Percentiles rank a stretch among this genome's conserved stretches.
Conservation (phyloP, 2,113 vertebrate species). For the Phoenicopterus ruber region DNA sequence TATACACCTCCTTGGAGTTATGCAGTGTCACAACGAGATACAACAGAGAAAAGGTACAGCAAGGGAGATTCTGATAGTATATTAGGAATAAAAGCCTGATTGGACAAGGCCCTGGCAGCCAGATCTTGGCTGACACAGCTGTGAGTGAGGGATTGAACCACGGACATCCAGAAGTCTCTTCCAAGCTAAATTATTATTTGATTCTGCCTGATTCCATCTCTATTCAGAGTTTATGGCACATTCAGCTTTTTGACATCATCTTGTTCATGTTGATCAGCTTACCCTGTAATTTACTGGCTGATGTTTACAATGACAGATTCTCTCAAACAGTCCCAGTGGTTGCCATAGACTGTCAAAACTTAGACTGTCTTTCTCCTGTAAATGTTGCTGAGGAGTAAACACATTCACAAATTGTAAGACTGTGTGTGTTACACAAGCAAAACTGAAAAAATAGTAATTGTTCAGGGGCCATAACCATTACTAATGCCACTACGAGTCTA, state of each 20-base stretch:
- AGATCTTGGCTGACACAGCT: background rate
- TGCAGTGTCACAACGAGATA: rapidly evolving
- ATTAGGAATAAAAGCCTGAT: background rate
- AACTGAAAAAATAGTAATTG: background rate
- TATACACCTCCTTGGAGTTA: background rate
- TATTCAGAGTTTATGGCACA: background rate
- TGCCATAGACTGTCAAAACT: background rate
- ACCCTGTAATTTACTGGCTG: background rate
- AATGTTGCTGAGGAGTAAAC: background rate
- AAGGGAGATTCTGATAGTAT: background rate
- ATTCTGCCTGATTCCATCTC: background rate
- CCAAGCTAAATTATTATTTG: background rate
- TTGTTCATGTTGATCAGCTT: background rate
- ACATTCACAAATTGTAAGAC: background rate
- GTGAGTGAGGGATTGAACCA: background rate
- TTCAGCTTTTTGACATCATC: background rate
- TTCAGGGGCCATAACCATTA: background rate
- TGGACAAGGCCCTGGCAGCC: background rate
- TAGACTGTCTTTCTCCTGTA: background rate
- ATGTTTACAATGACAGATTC: background rate
- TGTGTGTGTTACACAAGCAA: background rate
- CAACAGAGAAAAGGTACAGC: background rate
- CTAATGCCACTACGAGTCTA: background rate
- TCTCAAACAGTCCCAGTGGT: background rate
- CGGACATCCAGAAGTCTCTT: background rate